Base-by-base conservation (phyloP, 53 echinoderm and acorn worm species). In the Luidia sarsii region DNA sequence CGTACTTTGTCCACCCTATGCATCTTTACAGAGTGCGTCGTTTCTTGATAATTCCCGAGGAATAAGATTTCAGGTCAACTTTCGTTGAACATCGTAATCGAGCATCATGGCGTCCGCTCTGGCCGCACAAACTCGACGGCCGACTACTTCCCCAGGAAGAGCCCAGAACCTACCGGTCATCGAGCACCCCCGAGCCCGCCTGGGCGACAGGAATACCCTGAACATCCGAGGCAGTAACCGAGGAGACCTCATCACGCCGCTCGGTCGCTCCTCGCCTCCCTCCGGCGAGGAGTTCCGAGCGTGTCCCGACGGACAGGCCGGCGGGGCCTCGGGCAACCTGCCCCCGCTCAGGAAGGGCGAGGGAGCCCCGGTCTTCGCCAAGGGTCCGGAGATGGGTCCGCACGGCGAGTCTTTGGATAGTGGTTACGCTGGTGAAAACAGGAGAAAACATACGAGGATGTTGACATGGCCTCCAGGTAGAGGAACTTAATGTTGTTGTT, bases 391-490 rank as follows among this genome's bases (percentile, higher is more conserved):
- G 61, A 60, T 43, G 13, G 39, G 77, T 36, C 60, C 55, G 19
- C 77, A 43, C 31, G 59, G 60, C 23, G 77, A 32, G 59, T 60
- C 77, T 45, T 34, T 77, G 77, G 77, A 77, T 10, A 41, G 61
- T 35, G 61, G 46, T 32, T 22, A 6, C 4, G 60, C 1, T 16
- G 46, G 77, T 55, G 60, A 61, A 19, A 41, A 19, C 28, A n/a
- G 20, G 33, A 43, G 77, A 27, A 91, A 82, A 79, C 95, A 95
- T 48, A 71, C 63, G n/a, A 83, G 92, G 50, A 91, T 89, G 84
- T 37, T 92, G 32, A 95, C 95, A 25, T 95, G 95, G 95, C 95
- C 95, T 16, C 86, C 91, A 89, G 95, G 95, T 95, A 87, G 41
- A 11, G 41, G 6, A 41, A n/a, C n/a, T n/a, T n/a, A n/a, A n/a